Conservation (phyloP, 2,888 invertebrate genomes). For the Biston betularia region DNA sequence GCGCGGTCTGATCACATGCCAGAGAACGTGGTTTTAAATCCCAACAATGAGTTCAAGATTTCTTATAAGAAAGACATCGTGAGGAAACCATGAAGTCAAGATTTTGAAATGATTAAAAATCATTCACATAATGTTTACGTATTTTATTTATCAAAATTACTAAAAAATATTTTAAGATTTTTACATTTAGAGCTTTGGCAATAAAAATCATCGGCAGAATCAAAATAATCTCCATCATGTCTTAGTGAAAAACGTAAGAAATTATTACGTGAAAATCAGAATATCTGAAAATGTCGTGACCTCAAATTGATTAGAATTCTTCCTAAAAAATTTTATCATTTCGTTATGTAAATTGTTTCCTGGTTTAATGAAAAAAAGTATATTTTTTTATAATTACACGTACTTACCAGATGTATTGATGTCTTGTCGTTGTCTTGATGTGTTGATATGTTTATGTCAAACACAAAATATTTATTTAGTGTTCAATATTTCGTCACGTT, state of each 20-base stretch:
- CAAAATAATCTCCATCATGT: background rate
- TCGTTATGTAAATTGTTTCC: background rate
- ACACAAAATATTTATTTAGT: too few relatives aligned
- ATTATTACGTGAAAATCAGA: constrained; percentile 2
- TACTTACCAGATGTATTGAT: too few relatives aligned
- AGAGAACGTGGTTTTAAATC: too few relatives aligned
- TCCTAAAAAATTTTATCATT: background rate
- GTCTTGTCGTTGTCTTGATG: background rate
- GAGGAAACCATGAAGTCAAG: too few relatives aligned
- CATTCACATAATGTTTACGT: too few relatives aligned
- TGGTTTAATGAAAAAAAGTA: background rate
- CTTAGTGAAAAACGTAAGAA: constrained; percentile 1
- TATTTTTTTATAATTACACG: background rate
- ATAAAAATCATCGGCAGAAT: constrained; percentile 1
- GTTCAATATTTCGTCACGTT: too few relatives aligned
- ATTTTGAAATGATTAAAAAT: too few relatives aligned
- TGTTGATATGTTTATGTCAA: too few relatives aligned
- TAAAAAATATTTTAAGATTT: background rate
- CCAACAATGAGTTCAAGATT: too few relatives aligned
- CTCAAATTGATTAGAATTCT: background rate
- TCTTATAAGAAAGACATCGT: too few relatives aligned
- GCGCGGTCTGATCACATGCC: too few relatives aligned
- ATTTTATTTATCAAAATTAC: too few relatives aligned
- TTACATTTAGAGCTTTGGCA: constrained; percentile 5
- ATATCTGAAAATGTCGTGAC: background rate